phyloP scores from a whole-genome alignment of 2,888 invertebrate species.

The Ophioninae sp. region DNA sequence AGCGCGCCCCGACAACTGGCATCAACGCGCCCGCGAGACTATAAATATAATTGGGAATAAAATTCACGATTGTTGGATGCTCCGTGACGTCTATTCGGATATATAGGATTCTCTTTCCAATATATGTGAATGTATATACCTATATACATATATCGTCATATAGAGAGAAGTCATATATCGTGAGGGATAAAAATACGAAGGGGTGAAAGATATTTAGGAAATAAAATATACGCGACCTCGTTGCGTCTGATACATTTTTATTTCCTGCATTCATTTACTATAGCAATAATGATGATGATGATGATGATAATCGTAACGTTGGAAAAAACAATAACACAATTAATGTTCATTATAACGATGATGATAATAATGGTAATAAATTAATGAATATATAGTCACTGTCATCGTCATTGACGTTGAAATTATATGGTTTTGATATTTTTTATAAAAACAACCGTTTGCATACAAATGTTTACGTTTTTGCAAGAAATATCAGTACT shows the following conservation, averaged over 20 bases:
- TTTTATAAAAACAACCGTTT: too few species aligned
- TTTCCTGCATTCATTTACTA: background rate
- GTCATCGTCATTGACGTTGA: too few species aligned
- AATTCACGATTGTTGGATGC: slow-evolving; percentile 49
- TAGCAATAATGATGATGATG: background rate
- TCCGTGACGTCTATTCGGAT: slow-evolving; percentile 55
- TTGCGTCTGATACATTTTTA: background rate
- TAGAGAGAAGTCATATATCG: background rate
- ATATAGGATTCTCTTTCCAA: slow-evolving; percentile 41
- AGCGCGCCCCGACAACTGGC: slow-evolving; percentile 22
- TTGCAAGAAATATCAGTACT: too few species aligned
- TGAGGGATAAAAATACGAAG: slow-evolving; percentile 13
- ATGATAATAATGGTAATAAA: too few species aligned
- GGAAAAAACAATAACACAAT: too few species aligned
- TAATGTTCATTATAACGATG: too few species aligned
- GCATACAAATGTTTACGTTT: too few species aligned
- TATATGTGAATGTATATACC: slow-evolving; percentile 31
- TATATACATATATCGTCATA: slow-evolving; percentile 9
- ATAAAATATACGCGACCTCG: slow-evolving; percentile 19
- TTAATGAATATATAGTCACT: too few species aligned
- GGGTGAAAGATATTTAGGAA: slow-evolving; percentile 21
- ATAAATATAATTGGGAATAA: slow-evolving; percentile 71
- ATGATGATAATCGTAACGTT: too few species aligned
- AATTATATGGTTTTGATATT: too few species aligned
- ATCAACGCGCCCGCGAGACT: slow-evolving; percentile 62